Evolutionary conservation across 2,888 invertebrate species (phyloP).

Genomic region (Nomada hirtipes): DNA sequence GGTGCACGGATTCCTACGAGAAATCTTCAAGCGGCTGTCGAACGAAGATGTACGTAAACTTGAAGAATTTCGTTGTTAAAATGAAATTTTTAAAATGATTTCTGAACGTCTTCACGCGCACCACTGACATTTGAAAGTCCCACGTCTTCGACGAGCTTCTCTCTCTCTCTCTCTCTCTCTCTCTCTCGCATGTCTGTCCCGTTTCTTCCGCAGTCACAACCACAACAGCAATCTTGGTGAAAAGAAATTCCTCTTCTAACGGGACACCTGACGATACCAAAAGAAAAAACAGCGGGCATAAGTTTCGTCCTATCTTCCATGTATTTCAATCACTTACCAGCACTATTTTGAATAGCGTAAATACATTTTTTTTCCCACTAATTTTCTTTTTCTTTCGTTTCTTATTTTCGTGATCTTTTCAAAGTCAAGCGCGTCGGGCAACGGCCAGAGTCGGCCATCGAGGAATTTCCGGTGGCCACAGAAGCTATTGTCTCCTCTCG

Average conservation of each 20-base stretch:
- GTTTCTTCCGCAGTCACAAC: neutral
- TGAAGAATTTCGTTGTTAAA: neutral
- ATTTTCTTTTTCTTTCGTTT: too few relatives aligned
- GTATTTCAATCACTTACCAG: neutral
- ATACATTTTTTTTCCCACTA: too few relatives aligned
- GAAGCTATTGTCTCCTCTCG: neutral
- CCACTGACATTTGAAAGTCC: conserved; percentile 15
- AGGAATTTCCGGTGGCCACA: neutral
- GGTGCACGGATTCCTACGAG: conserved; percentile 17
- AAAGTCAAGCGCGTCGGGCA: too few relatives aligned
- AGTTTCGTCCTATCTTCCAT: neutral
- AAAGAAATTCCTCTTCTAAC: neutral
- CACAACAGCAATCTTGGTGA: neutral
- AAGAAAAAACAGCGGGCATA: neutral
- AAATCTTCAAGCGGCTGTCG: neutral
- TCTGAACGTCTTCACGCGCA: conserved; percentile 9
- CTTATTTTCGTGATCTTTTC: too few relatives aligned
- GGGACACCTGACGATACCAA: neutral
- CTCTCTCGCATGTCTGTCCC: neutral
- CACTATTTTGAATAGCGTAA: neutral
- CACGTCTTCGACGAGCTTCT: neutral
- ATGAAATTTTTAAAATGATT: too few relatives aligned
- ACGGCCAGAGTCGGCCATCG: neutral
- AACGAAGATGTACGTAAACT: neutral
- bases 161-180: neutral